phyloP scores from a whole-genome alignment of 1,140 invertebrate species.

The Lepidurus arcticus region DNA sequence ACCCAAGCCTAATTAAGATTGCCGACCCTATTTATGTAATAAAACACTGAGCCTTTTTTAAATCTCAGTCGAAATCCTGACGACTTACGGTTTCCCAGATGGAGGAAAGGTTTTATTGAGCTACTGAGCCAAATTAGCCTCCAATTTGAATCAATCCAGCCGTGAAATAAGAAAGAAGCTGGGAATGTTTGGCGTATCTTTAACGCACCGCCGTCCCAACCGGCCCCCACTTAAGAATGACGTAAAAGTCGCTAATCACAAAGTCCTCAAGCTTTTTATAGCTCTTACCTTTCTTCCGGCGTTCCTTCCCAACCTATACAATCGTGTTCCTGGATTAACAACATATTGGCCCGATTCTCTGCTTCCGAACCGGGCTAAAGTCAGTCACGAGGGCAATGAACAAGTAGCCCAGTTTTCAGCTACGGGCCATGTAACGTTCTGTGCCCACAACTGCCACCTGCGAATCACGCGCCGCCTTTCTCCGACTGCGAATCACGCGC shows the following conservation, averaged over 20 bases:
- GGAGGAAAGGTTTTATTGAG: too few species aligned
- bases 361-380: not conserved
- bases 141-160: not conserved
- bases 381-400: constrained; percentile 9
- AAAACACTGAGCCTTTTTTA: too few species aligned
- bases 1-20: too few species aligned
- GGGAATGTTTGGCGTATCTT: too few species aligned
- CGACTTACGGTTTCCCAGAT: too few species aligned
- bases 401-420: constrained; percentile 5
- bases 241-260: not conserved
- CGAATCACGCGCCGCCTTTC: too few species aligned
- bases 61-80: too few species aligned
- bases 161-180: too few species aligned
- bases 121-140: not conserved
- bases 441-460: too few species aligned
- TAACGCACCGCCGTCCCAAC: not conserved
- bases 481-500: too few species aligned
- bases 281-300: not conserved
- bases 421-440: not conserved
- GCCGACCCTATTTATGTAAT: too few species aligned
- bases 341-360: not conserved
- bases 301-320: not conserved
- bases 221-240: not conserved
- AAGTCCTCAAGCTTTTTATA: not conserved
- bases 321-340: not conserved